Conservation (phyloP, 2,888 invertebrate genomes). For the Cotesia congregata region DNA sequence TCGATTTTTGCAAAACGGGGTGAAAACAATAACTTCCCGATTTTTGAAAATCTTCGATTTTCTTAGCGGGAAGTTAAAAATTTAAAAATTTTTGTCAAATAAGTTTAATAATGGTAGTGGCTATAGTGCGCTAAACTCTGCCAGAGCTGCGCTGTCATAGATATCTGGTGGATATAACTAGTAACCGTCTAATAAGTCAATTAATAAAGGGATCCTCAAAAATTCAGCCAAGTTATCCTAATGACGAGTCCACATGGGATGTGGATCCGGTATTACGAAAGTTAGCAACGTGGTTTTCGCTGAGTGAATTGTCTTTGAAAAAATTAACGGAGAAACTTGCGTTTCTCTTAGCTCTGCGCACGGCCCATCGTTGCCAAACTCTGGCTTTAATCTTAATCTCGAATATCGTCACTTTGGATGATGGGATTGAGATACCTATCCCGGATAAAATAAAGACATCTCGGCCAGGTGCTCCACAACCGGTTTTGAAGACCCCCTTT, state of each 20-base stretch:
- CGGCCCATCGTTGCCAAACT: constrained; percentile 41
- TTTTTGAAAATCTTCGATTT: no score
- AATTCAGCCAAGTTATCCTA: constrained; percentile 23
- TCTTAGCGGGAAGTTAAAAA: no score
- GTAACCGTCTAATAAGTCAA: constrained; percentile 22
- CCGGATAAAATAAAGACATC: constrained; percentile 24
- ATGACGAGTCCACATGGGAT: constrained; percentile 34
- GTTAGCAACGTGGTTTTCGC: constrained; percentile 17
- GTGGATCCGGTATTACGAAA: constrained; percentile 18
- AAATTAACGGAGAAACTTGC: constrained; percentile 34
- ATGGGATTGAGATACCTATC: constrained; percentile 25
- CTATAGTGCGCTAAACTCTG: constrained; percentile 21
- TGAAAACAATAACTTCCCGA: no score
- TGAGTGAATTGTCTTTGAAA: constrained; percentile 11
- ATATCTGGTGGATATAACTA: constrained; percentile 26
- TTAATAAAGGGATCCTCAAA: constrained; percentile 32
- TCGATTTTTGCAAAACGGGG: no score
- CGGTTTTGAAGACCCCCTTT: constrained; percentile 24
- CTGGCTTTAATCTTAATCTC: constrained; percentile 37
- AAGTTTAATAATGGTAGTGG: constrained; percentile 17
- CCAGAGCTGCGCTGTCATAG: constrained; percentile 29
- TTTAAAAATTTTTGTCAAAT: constrained; percentile 14
- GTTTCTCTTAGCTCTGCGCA: constrained; percentile 34
- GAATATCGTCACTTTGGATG: constrained; percentile 7
- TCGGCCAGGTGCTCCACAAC: constrained; percentile 21